A percentile compares a stretch with the other conserved stretches of the same genome.
Evolutionary conservation across 2,113 vertebrate species (phyloP).

Genomic region (Periophthalmus modestus): DNA sequence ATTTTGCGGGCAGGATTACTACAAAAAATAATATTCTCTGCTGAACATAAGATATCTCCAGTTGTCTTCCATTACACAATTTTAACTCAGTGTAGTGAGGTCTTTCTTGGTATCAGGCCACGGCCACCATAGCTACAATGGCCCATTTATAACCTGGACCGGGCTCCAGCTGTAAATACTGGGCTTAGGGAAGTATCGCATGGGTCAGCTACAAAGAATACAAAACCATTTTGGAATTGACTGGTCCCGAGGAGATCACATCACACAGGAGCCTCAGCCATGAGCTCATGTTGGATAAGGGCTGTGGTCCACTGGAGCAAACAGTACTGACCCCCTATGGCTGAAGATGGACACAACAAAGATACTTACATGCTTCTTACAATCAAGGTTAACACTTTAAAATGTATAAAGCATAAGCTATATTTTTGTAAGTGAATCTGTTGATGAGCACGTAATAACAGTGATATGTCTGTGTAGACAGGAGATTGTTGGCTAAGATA

Average conservation of each 20-base stretch:
- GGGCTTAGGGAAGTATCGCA: constrained; percentile 72
- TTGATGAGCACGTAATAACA: too few species aligned
- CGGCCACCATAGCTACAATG: constrained; percentile 50
- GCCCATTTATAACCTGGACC: constrained; percentile 74
- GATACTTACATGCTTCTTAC: neutral
- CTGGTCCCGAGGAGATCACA: constrained; percentile 52
- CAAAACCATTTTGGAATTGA: constrained; percentile 76
- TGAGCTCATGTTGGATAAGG: constrained; percentile 60
- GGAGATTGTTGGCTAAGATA: neutral
- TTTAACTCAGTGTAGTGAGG: constrained; percentile 46
- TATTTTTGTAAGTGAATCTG: too few species aligned
- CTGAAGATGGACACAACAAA: constrained; percentile 13
- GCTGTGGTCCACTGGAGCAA: constrained; percentile 11
- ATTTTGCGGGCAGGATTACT: neutral
- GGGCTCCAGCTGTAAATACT: constrained; percentile 72
- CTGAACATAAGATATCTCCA: neutral
- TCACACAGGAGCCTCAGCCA: constrained; percentile 61
- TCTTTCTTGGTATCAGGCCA: constrained; percentile 74
- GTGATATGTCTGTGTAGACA: too few species aligned
- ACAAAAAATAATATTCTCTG: neutral
- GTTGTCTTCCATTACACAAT: constrained; percentile 15
- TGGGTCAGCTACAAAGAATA: constrained; percentile 70
- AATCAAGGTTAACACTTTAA: too few species aligned
- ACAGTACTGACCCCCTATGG: constrained; percentile 66
- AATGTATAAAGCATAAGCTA: too few species aligned